Evolutionary conservation across 2,797 vertebrate species (phyloP).

Genomic region (Cyprinodon diabolis): DNA sequence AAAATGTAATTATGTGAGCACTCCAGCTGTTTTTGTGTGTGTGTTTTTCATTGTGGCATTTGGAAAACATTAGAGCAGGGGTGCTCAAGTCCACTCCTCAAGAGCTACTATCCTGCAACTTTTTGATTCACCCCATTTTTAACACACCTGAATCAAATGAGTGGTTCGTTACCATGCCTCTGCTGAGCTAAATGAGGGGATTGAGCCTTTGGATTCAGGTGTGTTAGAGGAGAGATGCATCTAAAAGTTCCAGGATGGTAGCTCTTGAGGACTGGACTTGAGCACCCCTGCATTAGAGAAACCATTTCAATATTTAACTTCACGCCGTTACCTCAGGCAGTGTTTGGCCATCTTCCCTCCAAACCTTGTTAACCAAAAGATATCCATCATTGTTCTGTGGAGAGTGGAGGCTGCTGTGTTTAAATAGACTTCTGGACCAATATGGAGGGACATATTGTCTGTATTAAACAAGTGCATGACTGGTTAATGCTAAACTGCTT

Average conservation of each 20-base stretch:
- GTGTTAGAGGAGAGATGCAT: no score
- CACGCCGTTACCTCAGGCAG: slow-evolving; percentile 34
- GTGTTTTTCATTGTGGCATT: slow-evolving; percentile 1
- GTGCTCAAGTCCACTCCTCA: no score
- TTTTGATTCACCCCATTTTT: no score
- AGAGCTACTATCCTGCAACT: no score
- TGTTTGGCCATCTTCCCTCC: slow-evolving; percentile 38
- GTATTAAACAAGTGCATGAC: slow-evolving; percentile 61
- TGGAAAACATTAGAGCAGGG: slow-evolving; percentile 22
- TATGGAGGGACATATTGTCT: slow-evolving; percentile 56
- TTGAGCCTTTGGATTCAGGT: no score
- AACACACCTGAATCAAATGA: no score
- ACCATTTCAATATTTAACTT: slow-evolving; percentile 16
- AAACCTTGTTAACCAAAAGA: slow-evolving; percentile 57
- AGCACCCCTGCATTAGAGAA: slow-evolving; percentile 39
- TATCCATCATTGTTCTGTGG: slow-evolving; percentile 71
- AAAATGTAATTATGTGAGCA: background rate
- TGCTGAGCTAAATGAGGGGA: no score
- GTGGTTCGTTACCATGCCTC: no score
- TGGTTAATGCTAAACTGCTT: slow-evolving; percentile 41
- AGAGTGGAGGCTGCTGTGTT: slow-evolving; percentile 55
- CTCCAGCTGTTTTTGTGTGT: background rate
- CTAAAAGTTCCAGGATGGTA: no score
- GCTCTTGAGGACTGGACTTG: no score
- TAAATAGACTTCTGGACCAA: slow-evolving; percentile 50